A percentile compares a stretch with the other conserved stretches of the same genome.
phyloP scores from a whole-genome alignment of 2,113 vertebrate species.

The Chionis minor region DNA sequence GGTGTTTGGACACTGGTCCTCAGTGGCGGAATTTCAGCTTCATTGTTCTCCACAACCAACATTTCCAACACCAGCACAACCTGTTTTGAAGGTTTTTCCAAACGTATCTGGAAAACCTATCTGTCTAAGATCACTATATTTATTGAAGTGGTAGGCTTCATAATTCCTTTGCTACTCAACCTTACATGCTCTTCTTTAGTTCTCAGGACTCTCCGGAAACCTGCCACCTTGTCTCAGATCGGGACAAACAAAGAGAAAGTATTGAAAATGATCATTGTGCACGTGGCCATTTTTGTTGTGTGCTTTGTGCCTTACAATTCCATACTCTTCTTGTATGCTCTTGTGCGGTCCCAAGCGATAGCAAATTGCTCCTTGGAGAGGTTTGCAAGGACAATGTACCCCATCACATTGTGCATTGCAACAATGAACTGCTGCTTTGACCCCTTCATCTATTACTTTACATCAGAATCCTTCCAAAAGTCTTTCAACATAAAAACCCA shows the following conservation, averaged over 20 bases:
- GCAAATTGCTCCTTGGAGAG: slow-evolving; percentile 89
- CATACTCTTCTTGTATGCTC: slow-evolving; percentile 92
- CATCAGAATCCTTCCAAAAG: slow-evolving; percentile 97
- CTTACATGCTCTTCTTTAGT: slow-evolving; percentile 95
- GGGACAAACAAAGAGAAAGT: slow-evolving; percentile 94
- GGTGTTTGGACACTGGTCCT: slow-evolving; percentile 94
- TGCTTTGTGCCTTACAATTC: slow-evolving; percentile 98
- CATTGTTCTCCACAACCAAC: slow-evolving; percentile 95
- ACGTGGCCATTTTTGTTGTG: slow-evolving; percentile 91
- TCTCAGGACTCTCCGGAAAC: slow-evolving; percentile 89
- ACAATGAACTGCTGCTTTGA: slow-evolving; percentile 96
- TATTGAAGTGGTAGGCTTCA: slow-evolving; percentile 96
- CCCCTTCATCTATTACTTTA: slow-evolving; percentile 97
- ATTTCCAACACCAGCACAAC: slow-evolving; percentile 86
- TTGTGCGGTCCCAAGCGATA: slow-evolving; percentile 91
- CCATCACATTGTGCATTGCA: slow-evolving; percentile 92
- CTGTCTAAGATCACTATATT: slow-evolving; percentile 98
- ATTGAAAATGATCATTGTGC: slow-evolving; percentile 94
- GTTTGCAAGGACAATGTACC: slow-evolving; percentile 92
- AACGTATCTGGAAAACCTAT: slow-evolving; percentile 94
- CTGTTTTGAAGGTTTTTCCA: slow-evolving; percentile 96
- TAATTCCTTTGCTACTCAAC: slow-evolving; percentile 91
- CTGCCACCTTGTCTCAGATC: slow-evolving; percentile 86
- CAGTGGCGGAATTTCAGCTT: slow-evolving; percentile 93
- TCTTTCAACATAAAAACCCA: slow-evolving; percentile 88